Conservation (phyloP, 2,888 invertebrate species). For the Prostheceraeus crozeri region DNA sequence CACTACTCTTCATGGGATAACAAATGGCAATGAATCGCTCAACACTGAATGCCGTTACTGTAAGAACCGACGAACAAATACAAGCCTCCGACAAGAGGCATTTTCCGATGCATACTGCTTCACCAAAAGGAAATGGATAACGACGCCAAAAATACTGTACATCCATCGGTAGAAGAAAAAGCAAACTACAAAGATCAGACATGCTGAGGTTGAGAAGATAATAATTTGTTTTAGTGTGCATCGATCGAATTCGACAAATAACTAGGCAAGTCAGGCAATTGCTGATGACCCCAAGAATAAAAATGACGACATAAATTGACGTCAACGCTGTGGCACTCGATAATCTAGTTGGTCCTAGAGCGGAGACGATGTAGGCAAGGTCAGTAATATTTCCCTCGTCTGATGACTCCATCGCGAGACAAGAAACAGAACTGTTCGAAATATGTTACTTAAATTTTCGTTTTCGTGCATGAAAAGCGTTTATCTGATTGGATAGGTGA, state of each 20-base stretch:
- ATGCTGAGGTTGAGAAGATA: slow-evolving; percentile 80
- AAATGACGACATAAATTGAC: slow-evolving; percentile 63
- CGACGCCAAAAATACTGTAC: slow-evolving; percentile 31
- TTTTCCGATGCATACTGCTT: slow-evolving; percentile 31
- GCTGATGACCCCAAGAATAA: slow-evolving; percentile 72
- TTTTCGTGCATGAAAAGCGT: no score
- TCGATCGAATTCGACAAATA: slow-evolving; percentile 69
- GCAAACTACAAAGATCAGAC: slow-evolving; percentile 63
- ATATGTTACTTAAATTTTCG: no score
- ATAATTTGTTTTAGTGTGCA: slow-evolving; percentile 85
- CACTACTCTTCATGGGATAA: slow-evolving; percentile 28
- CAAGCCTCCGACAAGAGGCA: slow-evolving; percentile 33
- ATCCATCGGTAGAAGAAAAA: slow-evolving; percentile 29
- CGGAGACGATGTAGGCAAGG: no score
- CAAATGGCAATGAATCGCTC: slow-evolving; percentile 36
- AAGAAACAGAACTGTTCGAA: no score
- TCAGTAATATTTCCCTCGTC: no score
- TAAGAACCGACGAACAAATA: slow-evolving; percentile 34
- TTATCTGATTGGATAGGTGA: no score
- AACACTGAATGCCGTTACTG: slow-evolving; percentile 36
- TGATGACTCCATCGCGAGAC: no score
- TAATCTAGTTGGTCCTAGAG: no score
- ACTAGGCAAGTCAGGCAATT: slow-evolving; percentile 77
- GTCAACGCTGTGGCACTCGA: no score
- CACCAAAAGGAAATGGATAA: slow-evolving; percentile 29